phyloP scores from a whole-genome alignment of 2,113 vertebrate species.

The Tupaia chinensis region DNA sequence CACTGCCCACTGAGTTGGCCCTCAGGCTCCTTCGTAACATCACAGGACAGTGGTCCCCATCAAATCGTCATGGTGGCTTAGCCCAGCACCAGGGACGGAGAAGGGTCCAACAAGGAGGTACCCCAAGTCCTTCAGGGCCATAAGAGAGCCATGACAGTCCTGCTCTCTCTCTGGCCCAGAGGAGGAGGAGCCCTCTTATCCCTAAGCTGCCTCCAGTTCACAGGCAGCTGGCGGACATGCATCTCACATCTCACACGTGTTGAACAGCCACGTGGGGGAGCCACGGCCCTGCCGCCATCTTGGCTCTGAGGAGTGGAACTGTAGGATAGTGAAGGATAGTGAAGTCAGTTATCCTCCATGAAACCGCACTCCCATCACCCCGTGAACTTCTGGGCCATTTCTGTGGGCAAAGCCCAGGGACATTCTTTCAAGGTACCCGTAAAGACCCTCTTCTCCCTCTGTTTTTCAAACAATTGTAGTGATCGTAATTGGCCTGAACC shows the following conservation, averaged over 20 bases:
- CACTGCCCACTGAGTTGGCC: too few species aligned
- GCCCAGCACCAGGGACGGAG: not conserved
- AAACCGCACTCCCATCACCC: too few species aligned
- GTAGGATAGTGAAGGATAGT: too few species aligned
- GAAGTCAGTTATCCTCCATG: not conserved
- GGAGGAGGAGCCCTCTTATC: not conserved
- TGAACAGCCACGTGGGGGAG: not conserved
- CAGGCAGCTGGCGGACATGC: not conserved
- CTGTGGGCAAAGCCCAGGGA: not conserved
- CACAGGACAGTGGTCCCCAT: not conserved
- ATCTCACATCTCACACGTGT: not conserved
- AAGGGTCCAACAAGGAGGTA: accelerated
- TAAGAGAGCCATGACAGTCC: accelerated
- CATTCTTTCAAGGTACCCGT: not conserved
- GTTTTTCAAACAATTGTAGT: accelerated
- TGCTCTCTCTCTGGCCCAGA: accelerated
- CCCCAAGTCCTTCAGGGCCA: not conserved
- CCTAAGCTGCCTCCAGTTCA: not conserved
- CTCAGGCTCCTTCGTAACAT: too few species aligned
- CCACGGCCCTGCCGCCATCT: not conserved
- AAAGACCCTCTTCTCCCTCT: not conserved
- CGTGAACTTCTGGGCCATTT: accelerated
- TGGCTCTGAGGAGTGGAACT: not conserved
- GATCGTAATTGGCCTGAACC: slow-evolving; percentile 33
- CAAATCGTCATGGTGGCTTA: accelerated